Conservation (phyloP, 2,113 vertebrate genomes). For the Rattus rattus region DNA sequence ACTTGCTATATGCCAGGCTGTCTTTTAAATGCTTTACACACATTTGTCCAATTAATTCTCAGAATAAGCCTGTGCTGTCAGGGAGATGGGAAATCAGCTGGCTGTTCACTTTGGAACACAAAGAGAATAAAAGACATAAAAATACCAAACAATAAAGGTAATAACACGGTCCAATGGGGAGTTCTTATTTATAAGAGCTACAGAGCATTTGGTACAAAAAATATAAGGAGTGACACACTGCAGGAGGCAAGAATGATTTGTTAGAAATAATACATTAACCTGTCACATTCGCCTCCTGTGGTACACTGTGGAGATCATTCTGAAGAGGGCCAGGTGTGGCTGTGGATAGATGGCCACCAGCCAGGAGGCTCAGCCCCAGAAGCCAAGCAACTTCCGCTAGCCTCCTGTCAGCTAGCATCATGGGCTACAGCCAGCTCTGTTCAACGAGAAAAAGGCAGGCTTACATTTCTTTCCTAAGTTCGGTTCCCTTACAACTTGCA, state of each 20-base stretch:
- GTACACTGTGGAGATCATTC: not conserved
- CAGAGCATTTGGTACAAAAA: constrained; percentile 46
- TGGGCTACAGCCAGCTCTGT: not conserved
- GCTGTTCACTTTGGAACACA: constrained; percentile 37
- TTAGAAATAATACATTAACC: constrained; percentile 61
- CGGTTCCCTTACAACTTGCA: not conserved
- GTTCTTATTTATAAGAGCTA: constrained; percentile 59
- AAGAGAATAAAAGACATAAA: constrained; percentile 55
- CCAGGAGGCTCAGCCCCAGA: not conserved
- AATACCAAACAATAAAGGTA: constrained; percentile 45
- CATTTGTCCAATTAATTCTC: constrained; percentile 22
- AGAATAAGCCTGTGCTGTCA: not conserved
- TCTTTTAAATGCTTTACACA: not conserved
- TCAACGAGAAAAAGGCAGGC: not conserved
- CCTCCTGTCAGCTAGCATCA: not conserved
- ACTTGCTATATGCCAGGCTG: not conserved
- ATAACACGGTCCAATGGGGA: constrained; percentile 58
- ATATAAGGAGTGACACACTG: not conserved
- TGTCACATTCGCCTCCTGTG: not conserved
- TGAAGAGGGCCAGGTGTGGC: not conserved
- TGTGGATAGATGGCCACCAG: not conserved
- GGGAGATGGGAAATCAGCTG: not conserved
- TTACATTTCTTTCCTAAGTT: not conserved
- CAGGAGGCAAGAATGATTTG: constrained; percentile 1
- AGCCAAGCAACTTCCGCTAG: not conserved